Evolutionary conservation across 2,888 invertebrate species (phyloP).

Genomic region (Dyspetes luteomarginatus): DNA sequence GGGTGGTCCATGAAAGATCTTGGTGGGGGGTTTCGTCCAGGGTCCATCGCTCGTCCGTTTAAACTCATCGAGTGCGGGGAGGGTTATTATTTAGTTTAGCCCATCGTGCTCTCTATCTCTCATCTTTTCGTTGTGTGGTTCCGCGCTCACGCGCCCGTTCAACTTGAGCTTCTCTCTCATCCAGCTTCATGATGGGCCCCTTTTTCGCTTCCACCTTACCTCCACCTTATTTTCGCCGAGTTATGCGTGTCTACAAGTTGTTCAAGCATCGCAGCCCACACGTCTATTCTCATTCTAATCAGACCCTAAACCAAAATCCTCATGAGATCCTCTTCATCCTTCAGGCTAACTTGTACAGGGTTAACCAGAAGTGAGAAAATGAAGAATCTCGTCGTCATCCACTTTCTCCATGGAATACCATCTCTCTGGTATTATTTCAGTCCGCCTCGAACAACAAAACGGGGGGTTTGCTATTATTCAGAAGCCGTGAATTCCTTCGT

Average conservation of each 20-base stretch:
- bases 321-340: neutral
- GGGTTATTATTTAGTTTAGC: constrained; percentile 83
- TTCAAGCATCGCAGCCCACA: constrained; percentile 70
- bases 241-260: neutral
- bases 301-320: constrained; percentile 63
- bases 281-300: constrained; percentile 81
- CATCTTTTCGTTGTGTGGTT: constrained; percentile 73
- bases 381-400: constrained; percentile 57
- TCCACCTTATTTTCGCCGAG: neutral
- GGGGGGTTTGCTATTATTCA: constrained; percentile 24
- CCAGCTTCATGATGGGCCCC: constrained; percentile 30
- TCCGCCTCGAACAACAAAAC: constrained; percentile 47
- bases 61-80: constrained; percentile 67
- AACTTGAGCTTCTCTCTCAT: constrained; percentile 52
- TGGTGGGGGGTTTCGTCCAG: constrained; percentile 62
- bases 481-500: constrained; percentile 57
- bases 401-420: constrained; percentile 43
- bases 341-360: neutral
- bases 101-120: constrained; percentile 77
- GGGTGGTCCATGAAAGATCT: constrained; percentile 80
- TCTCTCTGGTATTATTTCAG: constrained; percentile 77
- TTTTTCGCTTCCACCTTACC: neutral
- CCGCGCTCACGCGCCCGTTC: constrained; percentile 57
- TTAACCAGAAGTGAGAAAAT: constrained; percentile 44
- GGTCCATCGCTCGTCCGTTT: constrained; percentile 53